Evolutionary conservation across 1,140 invertebrate genomes (phyloP).

Genomic region (Eumeta japonica): DNA sequence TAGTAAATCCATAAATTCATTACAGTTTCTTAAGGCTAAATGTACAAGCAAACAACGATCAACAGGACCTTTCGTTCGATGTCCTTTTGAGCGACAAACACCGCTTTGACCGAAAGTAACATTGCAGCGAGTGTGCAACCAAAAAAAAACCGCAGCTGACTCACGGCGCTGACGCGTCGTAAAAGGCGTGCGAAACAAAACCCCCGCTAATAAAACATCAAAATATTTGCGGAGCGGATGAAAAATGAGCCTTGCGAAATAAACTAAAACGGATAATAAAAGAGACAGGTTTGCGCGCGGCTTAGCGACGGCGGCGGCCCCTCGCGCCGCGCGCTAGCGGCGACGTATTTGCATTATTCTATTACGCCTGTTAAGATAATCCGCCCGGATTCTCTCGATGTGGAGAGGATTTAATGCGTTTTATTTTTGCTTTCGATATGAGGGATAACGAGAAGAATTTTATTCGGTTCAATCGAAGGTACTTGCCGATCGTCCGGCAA

Average conservation of each 20-base stretch:
- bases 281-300: conserved; percentile 32
- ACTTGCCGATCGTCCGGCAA: too few species aligned
- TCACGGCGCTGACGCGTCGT: conserved; percentile 5
- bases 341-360: conserved; percentile 46
- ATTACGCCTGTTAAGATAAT: conserved; percentile 48
- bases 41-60: too few species aligned
- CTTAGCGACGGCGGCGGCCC: conserved; percentile 23
- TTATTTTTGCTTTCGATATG: conserved; percentile 10
- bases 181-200: neutral
- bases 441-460: neutral
- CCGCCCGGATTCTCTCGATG: conserved; percentile 37
- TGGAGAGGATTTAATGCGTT: conserved; percentile 23
- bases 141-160: conserved; percentile 13
- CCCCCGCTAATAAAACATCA: conserved; percentile 25
- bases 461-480: too few species aligned
- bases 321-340: conserved; percentile 34
- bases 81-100: too few species aligned
- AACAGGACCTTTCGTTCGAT: too few species aligned
- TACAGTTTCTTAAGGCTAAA: too few species aligned
- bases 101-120: too few species aligned
- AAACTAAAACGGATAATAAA: conserved; percentile 28
- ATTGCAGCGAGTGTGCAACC: conserved; percentile 16
- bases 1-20: too few species aligned
- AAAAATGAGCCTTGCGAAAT: conserved; percentile 34
- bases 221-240: conserved; percentile 45